Base-by-base conservation (phyloP, 2,797 vertebrate species). In the Linurgus olivaceus region DNA sequence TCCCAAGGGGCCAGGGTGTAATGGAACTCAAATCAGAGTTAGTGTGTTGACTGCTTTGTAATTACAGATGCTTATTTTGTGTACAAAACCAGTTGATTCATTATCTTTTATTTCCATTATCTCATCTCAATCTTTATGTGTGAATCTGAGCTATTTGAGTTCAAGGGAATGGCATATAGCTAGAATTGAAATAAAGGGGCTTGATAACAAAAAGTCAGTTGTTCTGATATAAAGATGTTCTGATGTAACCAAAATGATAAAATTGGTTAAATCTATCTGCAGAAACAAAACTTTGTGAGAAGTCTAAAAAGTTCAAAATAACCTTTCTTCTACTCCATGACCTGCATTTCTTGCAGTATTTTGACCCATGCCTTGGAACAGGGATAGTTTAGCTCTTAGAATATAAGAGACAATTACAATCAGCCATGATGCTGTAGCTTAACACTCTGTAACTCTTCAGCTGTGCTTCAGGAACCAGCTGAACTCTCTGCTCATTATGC, bases 31-130 rank as follows among this genome's bases (percentile, higher is more conserved):
- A 61, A 68, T 44, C 78, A 76, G 73, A 86, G 62, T 35, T 68
- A 77, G 66, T 2, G 3, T 59, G 17, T 86, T 85, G 61, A 31
- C 67, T 79, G 48, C 38, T 86, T 86, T 74, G 33, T 90, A 66
- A 66, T 74, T 47, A 29, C 55, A 74, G 73, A 62, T 83, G 11
- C 58, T 90, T 67, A 52, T 82, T 94, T 86, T 90, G 80, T 93
- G 48, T 84, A 70, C 59, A 86, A 88, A 94, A 15, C 24, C 59
- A 51, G 26, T 78, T 78, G 82, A 65, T 94, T 67, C 5, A 71
- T 85, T 89, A 62, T 55, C 18, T 88, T 88, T 66, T 73, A 55
- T 92, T 94, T 92, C 66, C 50, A 29, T 94, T 90, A 94, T 91
- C 70, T 96, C 73, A 75, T 93, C 58, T 51, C 73, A 50, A 3